Evolutionary conservation across 2,113 vertebrate genomes (phyloP).

Genomic region (Mystacornis crossleyi): DNA sequence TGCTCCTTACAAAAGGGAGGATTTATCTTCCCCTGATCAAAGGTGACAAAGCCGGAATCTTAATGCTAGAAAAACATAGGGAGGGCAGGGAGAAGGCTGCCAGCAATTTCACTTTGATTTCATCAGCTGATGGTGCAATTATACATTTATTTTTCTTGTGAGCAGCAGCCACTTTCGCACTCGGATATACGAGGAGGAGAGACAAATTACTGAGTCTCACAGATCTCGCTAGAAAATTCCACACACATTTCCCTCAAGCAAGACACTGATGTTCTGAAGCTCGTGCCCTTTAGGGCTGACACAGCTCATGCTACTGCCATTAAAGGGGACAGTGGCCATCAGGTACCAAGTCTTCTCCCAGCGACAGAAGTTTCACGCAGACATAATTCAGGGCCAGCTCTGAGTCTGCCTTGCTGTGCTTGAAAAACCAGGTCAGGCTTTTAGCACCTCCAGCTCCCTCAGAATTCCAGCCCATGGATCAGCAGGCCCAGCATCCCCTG

Average conservation of each 20-base stretch:
- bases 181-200: background rate
- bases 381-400: background rate
- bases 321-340: background rate
- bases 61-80: background rate
- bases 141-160: background rate
- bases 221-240: background rate
- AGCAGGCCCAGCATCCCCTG: background rate
- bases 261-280: background rate
- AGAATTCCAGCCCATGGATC: background rate
- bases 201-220: background rate
- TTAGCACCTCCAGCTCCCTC: background rate
- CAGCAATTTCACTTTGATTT: background rate
- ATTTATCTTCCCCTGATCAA: conserved; percentile 20
- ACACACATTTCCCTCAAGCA: background rate
- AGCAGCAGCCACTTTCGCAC: background rate
- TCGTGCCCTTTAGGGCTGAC: background rate
- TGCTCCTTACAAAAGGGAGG: conserved; percentile 53
- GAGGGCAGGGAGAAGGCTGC: conserved; percentile 2
- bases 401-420: background rate
- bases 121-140: background rate
- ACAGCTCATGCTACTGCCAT: background rate
- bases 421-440: background rate
- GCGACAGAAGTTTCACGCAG: background rate
- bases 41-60: conserved; percentile 1
- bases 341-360: background rate